Evolutionary conservation across 2,888 invertebrate genomes (phyloP).

Genomic region (Exephanes ischioxanthus): DNA sequence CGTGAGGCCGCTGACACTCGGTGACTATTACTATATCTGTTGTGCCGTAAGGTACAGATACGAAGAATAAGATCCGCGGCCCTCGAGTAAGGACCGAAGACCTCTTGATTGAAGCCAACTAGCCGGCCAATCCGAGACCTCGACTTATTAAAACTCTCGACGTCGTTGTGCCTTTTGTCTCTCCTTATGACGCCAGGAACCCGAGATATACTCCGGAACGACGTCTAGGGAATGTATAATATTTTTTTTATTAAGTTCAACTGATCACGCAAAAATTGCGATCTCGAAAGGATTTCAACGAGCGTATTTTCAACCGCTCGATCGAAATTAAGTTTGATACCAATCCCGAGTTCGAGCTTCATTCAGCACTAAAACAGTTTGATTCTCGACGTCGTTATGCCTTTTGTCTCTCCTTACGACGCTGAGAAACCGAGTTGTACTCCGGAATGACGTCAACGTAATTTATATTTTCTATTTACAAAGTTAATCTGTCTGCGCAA

Average conservation of each 20-base stretch:
- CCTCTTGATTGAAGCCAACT: slow-evolving; percentile 84
- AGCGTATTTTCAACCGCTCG: background rate
- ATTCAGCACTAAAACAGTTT: no score
- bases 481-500: background rate
- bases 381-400: slow-evolving; percentile 80
- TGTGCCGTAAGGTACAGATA: slow-evolving; percentile 46
- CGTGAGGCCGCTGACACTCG: slow-evolving; percentile 32
- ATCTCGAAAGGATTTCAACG: background rate
- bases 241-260: background rate
- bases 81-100: slow-evolving; percentile 73
- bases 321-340: no score
- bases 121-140: slow-evolving; percentile 80
- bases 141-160: slow-evolving; percentile 82
- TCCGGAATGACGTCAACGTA: slow-evolving; percentile 36
- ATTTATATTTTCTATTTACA: background rate
- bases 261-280: background rate
- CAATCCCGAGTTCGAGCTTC: no score
- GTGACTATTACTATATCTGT: slow-evolving; percentile 58
- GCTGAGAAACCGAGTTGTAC: slow-evolving; percentile 36
- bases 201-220: slow-evolving; percentile 44
- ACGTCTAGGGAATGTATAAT: slow-evolving; percentile 18
- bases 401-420: slow-evolving; percentile 82
- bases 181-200: slow-evolving; percentile 76
- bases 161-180: slow-evolving; percentile 83
- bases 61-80: slow-evolving; percentile 56